Evolutionary conservation across 2,113 vertebrate genomes (phyloP).

Genomic region (Montifringilla adamsi): DNA sequence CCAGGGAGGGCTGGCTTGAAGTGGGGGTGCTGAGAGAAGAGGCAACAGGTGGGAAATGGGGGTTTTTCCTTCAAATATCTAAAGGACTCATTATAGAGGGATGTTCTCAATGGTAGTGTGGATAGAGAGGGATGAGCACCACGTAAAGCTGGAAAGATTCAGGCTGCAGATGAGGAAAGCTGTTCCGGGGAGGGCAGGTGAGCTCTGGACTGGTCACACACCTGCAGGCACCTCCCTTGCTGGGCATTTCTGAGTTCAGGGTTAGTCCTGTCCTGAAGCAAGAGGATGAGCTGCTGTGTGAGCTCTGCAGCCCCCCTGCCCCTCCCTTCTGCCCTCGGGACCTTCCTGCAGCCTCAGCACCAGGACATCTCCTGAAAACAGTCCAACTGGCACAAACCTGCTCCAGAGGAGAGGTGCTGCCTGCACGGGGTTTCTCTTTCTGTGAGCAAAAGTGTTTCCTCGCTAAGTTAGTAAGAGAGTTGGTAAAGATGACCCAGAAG

Average conservation of each 20-base stretch:
- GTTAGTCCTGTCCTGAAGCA: neutral
- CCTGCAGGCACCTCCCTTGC: neutral
- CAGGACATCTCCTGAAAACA: neutral
- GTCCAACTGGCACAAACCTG: slow-evolving; percentile 19
- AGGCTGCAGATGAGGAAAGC: neutral
- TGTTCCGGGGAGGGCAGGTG: neutral
- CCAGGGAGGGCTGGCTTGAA: neutral
- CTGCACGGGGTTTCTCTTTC: slow-evolving; percentile 10
- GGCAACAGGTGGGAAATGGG: neutral
- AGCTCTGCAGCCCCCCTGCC: neutral
- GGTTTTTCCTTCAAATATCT: neutral
- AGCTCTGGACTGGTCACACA: neutral
- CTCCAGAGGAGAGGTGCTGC: neutral
- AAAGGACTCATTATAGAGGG: neutral
- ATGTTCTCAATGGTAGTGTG: neutral
- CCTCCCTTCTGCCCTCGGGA: neutral
- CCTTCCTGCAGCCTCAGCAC: neutral
- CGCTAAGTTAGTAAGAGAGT: slow-evolving; percentile 5
- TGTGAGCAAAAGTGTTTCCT: slow-evolving; percentile 10
- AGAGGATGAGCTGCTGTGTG: neutral
- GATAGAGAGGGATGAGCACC: neutral
- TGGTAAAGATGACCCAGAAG: slow-evolving; percentile 21
- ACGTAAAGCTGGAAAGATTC: neutral
- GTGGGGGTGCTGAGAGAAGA: neutral
- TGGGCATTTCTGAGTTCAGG: neutral